These are phyloP conservation scores for Ophiodon elongatus DNA, from an alignment of 2,113 vertebrate genomes.

Conservation along the genomic window DNA sequence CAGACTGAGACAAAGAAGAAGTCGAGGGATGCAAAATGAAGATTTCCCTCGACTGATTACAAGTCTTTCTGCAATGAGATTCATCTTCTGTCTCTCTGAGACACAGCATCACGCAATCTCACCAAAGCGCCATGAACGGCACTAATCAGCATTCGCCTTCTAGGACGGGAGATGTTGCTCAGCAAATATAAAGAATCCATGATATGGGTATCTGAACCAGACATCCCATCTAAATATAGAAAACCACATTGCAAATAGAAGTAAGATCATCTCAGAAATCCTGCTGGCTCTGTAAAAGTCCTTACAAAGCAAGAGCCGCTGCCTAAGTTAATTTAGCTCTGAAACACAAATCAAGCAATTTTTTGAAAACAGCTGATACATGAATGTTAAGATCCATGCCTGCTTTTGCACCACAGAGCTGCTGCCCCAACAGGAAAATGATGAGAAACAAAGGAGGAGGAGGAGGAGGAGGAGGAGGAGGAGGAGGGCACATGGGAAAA, in stretches of 20 bases:
- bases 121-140: slow-evolving; percentile 2
- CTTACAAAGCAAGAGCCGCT: slow-evolving; percentile 13
- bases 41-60: slow-evolving; percentile 36
- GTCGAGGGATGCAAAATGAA: slow-evolving; percentile 20
- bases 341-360: slow-evolving; percentile 60
- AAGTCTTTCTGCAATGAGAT: neutral
- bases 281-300: slow-evolving; percentile 48
- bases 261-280: slow-evolving; percentile 8
- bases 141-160: neutral
- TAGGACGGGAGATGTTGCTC: neutral
- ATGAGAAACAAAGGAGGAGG: slow-evolving; percentile 35
- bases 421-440: slow-evolving; percentile 44
- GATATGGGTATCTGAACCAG: neutral
- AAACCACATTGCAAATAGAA: slow-evolving; percentile 11
- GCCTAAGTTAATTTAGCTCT: slow-evolving; percentile 32
- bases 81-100: neutral
- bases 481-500: neutral
- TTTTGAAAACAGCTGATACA: slow-evolving; percentile 64
- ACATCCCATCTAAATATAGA: slow-evolving; percentile 26
- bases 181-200: slow-evolving; percentile 9
- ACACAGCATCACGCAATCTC: slow-evolving; percentile 3
- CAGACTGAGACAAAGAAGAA: neutral
- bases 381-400: slow-evolving; percentile 46
- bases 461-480: neutral
- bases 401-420: slow-evolving; percentile 45